A percentile compares a stretch with the other conserved stretches of the same genome.
Evolutionary conservation across 1,140 invertebrate species (phyloP).

Genomic region (Hermetia illucens): DNA sequence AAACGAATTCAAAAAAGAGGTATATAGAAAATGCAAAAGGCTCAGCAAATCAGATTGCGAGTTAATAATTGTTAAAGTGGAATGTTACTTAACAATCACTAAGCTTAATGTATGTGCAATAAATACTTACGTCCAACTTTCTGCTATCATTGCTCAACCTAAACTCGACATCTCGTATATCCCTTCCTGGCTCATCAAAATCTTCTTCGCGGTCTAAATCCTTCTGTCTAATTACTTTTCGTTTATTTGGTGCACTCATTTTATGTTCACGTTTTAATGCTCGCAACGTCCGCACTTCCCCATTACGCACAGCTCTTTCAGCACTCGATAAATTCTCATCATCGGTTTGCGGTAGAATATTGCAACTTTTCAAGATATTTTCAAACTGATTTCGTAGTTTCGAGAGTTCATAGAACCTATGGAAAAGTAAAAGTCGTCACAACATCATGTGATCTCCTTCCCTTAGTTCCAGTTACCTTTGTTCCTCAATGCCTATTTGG

Average conservation of each 20-base stretch:
- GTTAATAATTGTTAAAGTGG: no score
- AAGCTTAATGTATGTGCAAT: no score
- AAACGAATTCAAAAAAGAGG: slow-evolving; percentile 1
- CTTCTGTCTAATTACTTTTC: slow-evolving; percentile 57
- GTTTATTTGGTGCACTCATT: slow-evolving; percentile 44
- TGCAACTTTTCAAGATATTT: slow-evolving; percentile 65
- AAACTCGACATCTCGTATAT: slow-evolving; percentile 89
- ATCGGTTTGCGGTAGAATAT: slow-evolving; percentile 41
- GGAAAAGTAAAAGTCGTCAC: not conserved
- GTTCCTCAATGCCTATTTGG: slow-evolving; percentile 81
- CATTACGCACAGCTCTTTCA: slow-evolving; percentile 66
- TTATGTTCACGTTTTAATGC: slow-evolving; percentile 56
- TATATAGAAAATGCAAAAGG: not conserved
- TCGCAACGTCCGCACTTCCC: slow-evolving; percentile 74
- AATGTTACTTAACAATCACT: no score
- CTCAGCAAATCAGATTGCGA: no score
- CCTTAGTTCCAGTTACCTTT: slow-evolving; percentile 35
- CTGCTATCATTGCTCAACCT: slow-evolving; percentile 54
- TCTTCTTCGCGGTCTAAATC: slow-evolving; percentile 40
- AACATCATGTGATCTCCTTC: not conserved
- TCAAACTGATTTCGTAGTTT: slow-evolving; percentile 85
- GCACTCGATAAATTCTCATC: slow-evolving; percentile 50
- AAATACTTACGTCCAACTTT: slow-evolving; percentile 44
- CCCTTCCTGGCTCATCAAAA: slow-evolving; percentile 40
- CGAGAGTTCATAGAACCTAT: slow-evolving; percentile 82